A percentile compares a stretch with the other conserved stretches of the same genome.
phyloP scores from a whole-genome alignment of 35 echinoderm and acorn worm species.

The Eucidaris tribuloides region DNA sequence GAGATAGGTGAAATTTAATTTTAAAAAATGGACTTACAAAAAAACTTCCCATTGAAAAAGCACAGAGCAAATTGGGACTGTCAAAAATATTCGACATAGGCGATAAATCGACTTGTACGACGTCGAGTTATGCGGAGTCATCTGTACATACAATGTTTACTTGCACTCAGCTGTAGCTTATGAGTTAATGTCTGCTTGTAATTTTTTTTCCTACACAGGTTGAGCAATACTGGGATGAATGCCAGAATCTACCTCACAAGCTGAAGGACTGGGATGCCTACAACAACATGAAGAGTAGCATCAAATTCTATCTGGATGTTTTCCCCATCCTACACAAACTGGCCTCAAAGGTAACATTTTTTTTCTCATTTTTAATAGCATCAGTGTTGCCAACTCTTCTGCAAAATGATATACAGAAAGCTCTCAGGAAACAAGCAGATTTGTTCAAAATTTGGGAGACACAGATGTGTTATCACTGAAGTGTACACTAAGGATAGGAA shows the following conservation, averaged over 20 bases:
- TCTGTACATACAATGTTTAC: too few species aligned
- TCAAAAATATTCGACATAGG: too few species aligned
- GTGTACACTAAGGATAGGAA: too few species aligned
- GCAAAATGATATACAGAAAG: not conserved
- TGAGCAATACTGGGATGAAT: constrained; percentile 94
- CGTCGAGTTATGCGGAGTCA: too few species aligned
- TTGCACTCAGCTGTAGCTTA: too few species aligned
- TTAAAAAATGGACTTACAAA: too few species aligned
- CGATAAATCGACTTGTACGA: too few species aligned
- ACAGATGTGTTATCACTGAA: not conserved
- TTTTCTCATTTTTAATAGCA: not conserved
- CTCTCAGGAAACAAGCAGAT: not conserved
- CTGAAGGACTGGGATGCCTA: constrained; percentile 99
- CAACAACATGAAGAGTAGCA: constrained; percentile 99
- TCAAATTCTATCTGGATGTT: constrained; percentile 96
- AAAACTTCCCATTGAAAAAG: too few species aligned
- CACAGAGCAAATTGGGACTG: too few species aligned
- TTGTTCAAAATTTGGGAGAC: not conserved
- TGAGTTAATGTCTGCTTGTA: too few species aligned
- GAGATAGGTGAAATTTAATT: too few species aligned
- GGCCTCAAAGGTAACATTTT: constrained; percentile 84
- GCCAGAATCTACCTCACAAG: constrained; percentile 83
- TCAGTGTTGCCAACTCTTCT: not conserved
- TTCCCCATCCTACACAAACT: constrained; percentile 98
- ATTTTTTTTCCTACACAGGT: constrained; percentile 53